Evolutionary conservation across 2,113 vertebrate genomes (phyloP), one percentile per base, ranked within the genome.

Genomic region (Cranoglanis bouderius): DNA sequence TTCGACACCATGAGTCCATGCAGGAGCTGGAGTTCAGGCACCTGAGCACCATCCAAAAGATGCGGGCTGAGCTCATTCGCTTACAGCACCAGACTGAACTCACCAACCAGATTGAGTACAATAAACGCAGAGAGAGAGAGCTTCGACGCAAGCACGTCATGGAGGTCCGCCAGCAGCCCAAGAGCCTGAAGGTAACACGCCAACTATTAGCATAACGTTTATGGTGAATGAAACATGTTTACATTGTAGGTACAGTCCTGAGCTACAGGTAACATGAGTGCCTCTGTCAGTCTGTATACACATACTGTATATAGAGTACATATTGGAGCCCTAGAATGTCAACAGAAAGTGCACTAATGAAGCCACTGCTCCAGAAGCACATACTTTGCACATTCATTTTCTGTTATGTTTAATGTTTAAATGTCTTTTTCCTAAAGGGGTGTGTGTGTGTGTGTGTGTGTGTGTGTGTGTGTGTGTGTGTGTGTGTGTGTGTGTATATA

Each of bases 91-190:
- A 99, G 94, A 99, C 98, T 0, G 98, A 99, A 94, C 98, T 99
- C 92, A 98, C 97, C 94, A 99, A 99, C 95, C 98, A 99, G 96
- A 96, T 98, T 94, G 98, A 99, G 32, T 99, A 99, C 94, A 99
- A 99, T 95, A 99, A 99, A 92, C 96, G 98, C 92, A 96, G 98
- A 55, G 98, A 99, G 95, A 93, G 98, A 67, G 98, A 99, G 93
- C 95, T 99, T 89, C 94, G 98, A 72, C 96, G 98, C 75, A 99
- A 99, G 92, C 98, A 99, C 35, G 98, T 97, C 87, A 98, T 99
- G 98, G 98, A 99, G 94, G 98, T 99, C 93, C 97, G 98, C 88
- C 98, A 99, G 91, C 98, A 99, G 92, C 98, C 98, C 93, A 99
- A 99, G 93, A 99, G 98, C 94, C 96, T 99, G 92, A 99, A 98